A percentile compares a stretch with the other conserved stretches of the same genome.
These are phyloP conservation scores for Porphyrio hochstetteri DNA, from an alignment of 2,113 vertebrate genomes.

Conservation along the genomic window DNA sequence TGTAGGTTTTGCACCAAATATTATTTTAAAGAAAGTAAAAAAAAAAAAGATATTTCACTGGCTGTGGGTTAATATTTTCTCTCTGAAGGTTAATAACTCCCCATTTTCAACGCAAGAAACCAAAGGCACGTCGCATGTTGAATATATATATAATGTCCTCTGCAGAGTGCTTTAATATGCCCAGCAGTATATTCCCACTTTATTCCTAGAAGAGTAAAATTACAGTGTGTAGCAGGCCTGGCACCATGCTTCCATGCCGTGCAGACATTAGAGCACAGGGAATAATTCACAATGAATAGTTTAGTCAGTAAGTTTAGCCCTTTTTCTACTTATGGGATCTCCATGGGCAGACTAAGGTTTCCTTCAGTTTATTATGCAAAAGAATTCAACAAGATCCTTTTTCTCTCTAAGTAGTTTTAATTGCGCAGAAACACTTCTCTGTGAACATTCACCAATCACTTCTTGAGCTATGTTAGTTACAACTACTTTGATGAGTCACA, in stretches of 20 bases:
- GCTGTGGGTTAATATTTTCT: conserved; percentile 14
- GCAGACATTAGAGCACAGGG: conserved; percentile 55
- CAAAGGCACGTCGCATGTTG: conserved; percentile 37
- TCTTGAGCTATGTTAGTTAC: conserved; percentile 32
- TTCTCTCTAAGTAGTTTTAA: conserved; percentile 48
- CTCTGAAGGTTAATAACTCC: conserved; percentile 1
- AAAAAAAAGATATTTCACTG: conserved; percentile 5
- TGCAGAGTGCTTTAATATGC: conserved; percentile 46
- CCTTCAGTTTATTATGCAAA: conserved; percentile 52
- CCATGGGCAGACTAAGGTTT: conserved; percentile 54
- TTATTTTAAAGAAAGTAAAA: not conserved
- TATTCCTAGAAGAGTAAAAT: conserved; percentile 62
- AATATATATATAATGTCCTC: conserved; percentile 53
- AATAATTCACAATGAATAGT: conserved; percentile 63
- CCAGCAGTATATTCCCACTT: conserved; percentile 49
- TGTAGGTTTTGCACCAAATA: not conserved
- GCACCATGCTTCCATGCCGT: conserved; percentile 43
- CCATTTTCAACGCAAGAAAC: conserved; percentile 28
- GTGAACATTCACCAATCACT: conserved; percentile 17
- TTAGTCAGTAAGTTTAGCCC: conserved; percentile 58
- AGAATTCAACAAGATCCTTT: conserved; percentile 46
- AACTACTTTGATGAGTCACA: conserved; percentile 48
- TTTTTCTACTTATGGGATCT: conserved; percentile 44
- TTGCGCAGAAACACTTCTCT: conserved; percentile 39
- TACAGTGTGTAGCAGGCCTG: conserved; percentile 42